Percentiles rank a stretch among this genome's conserved stretches.
These are phyloP conservation scores for Cryptoblepharus egeriae DNA, from an alignment of 2,797 vertebrate species.

Conservation along the genomic window DNA sequence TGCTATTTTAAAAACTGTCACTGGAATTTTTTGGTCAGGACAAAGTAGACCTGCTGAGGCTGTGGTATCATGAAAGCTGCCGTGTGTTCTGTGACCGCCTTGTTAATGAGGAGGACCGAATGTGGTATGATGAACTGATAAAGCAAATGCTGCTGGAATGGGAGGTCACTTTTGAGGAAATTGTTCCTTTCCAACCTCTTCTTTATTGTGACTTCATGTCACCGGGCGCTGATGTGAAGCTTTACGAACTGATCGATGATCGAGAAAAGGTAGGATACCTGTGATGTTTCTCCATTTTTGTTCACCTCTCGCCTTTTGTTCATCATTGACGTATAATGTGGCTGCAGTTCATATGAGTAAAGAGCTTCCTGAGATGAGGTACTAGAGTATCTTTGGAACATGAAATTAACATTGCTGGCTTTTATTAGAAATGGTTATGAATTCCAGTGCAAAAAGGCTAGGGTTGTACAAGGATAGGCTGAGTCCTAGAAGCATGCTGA, in stretches of 20 bases:
- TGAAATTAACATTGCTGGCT: neutral
- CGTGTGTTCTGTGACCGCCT: conserved; percentile 89
- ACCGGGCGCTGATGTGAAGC: conserved; percentile 77
- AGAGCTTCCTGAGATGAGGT: conserved; percentile 13
- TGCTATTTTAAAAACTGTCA: neutral
- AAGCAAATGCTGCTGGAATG: conserved; percentile 79
- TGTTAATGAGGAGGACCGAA: conserved; percentile 84
- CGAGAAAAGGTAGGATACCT: conserved; percentile 78
- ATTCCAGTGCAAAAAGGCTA: conserved; percentile 14
- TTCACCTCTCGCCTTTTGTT: neutral
- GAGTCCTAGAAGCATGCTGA: conserved; percentile 29
- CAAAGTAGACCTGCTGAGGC: conserved; percentile 80
- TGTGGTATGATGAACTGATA: conserved; percentile 87
- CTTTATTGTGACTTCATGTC: conserved; percentile 92
- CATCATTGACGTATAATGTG: conserved; percentile 19
- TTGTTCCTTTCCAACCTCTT: conserved; percentile 84
- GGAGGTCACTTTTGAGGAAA: conserved; percentile 81
- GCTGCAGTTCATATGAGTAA: neutral
- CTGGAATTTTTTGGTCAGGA: conserved; percentile 61
- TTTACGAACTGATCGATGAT: conserved; percentile 83
- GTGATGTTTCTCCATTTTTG: neutral
- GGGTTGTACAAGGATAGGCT: conserved; percentile 41
- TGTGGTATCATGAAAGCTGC: conserved; percentile 95
- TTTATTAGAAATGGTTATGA: neutral
- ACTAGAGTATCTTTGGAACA: conserved; percentile 13